Percentiles rank a stretch among this genome's conserved stretches.
phyloP scores from a whole-genome alignment of 2,113 vertebrate genomes.

The Garra rufa region DNA sequence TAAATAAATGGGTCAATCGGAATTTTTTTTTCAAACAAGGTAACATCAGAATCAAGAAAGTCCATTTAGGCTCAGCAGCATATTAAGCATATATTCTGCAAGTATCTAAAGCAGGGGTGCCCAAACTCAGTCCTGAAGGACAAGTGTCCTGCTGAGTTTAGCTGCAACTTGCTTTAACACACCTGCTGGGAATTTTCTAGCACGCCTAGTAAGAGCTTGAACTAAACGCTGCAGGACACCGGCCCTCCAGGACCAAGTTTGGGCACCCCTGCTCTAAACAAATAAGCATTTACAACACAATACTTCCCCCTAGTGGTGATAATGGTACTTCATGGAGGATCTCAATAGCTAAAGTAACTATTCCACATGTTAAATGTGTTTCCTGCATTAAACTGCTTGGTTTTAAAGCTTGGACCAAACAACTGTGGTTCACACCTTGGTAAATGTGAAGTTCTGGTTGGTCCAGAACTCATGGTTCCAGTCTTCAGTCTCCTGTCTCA shows the following conservation, averaged over 20 bases:
- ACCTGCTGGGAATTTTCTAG: no score
- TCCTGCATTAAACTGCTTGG: neutral
- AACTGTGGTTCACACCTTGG: constrained; percentile 72
- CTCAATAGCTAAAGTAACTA: neutral
- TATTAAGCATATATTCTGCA: neutral
- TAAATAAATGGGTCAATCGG: neutral
- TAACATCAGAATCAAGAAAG: no score
- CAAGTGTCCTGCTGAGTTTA: no score
- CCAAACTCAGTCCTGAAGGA: no score
- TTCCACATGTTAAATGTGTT: neutral
- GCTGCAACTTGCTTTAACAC: no score
- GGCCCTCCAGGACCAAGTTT: no score
- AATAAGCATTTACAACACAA: neutral
- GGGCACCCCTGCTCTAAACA: no score
- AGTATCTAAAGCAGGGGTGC: neutral
- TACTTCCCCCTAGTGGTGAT: constrained; percentile 63
- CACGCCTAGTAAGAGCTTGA: no score
- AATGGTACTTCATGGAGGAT: neutral
- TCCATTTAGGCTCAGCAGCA: no score
- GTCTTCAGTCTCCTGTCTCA: constrained; percentile 88
- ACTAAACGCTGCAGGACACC: no score
- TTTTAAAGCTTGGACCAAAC: neutral
- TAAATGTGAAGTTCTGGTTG: constrained; percentile 85
- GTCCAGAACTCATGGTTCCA: constrained; percentile 94
- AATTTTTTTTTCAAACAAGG: no score